Base-by-base conservation (phyloP, 2,888 invertebrate genomes). In the Pristionchus entomophagus region DNA sequence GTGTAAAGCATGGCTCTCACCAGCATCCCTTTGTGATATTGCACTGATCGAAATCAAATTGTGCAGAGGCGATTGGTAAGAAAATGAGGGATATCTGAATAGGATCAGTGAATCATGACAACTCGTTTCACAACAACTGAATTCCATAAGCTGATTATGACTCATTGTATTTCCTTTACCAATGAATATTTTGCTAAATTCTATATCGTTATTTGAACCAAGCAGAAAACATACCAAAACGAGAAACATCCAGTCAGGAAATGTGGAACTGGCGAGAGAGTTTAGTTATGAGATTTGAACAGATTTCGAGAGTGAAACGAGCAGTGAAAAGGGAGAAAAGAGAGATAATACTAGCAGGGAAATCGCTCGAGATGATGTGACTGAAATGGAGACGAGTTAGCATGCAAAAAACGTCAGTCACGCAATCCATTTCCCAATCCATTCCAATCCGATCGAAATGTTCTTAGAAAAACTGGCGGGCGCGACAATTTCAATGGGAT, bases 11-110 rank as follows among this genome's bases (percentile, higher is more conserved):
- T 29, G 14, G 26, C 12, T n/a, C 82, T 38, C 29, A 88, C 90
- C 90, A 90, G 85, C 90, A 90, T 17, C 89, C 88, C 17, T 87
- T 77, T 2, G 90, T 90, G 35, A 88, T 88, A 81, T 90, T 90
- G 86, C 90, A 90, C 73, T 87, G 87, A 35, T 85, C 86, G 59
- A 89, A 89, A 49, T 87, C 86, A 59, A 51, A 65, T 53, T 65
- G 53, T 51, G 87, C 32, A 8, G 49, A 38, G 51, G 32, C 14
- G 5, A 56, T 32, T 14, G 59, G 59, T 5, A 59, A 38, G 56
- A 82, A 82, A 14, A 26, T 29, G n/a, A 59, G 82, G n/a, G 59
- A 82, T 59, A 82, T 59, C 82, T 82, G 56, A 59, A 82, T 22
- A 17, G 73, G 38, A 73, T 41, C 73, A 41, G 26, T 41, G 73